Conservation (phyloP, 2,113 vertebrate species). For the Phaethornis superciliosus region DNA sequence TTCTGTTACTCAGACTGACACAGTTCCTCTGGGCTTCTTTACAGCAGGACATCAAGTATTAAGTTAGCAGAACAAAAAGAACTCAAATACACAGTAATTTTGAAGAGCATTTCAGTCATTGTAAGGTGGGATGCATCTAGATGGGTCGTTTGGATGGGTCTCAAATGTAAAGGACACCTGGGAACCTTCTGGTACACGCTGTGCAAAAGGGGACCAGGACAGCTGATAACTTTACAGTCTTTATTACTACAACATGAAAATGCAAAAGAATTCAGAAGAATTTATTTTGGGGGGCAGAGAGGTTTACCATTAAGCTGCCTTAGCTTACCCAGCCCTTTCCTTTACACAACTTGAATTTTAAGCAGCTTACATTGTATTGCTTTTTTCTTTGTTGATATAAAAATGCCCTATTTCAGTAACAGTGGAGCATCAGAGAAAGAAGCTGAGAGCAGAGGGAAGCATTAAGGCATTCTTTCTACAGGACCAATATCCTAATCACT, state of each 20-base stretch:
- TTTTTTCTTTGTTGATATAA: neutral
- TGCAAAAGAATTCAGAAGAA: neutral
- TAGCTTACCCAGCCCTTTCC: neutral
- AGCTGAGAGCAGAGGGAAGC: neutral
- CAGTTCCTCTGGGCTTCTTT: neutral
- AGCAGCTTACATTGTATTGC: neutral
- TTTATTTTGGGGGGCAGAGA: neutral
- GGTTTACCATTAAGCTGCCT: neutral
- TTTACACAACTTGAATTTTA: neutral
- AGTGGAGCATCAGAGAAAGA: neutral
- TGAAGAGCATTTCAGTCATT: neutral
- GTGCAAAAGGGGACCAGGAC: neutral
- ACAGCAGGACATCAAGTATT: neutral
- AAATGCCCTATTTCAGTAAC: neutral
- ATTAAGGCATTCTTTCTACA: neutral
- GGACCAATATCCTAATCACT: neutral
- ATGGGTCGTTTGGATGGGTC: neutral
- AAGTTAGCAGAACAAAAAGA: neutral
- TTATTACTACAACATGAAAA: neutral
- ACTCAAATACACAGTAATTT: neutral
- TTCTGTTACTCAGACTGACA: neutral
- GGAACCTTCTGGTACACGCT: neutral
- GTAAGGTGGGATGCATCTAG: neutral
- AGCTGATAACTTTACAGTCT: neutral
- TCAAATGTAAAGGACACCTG: neutral